Evolutionary conservation across 1,140 invertebrate species (phyloP).

Genomic region (Vanessa atalanta): DNA sequence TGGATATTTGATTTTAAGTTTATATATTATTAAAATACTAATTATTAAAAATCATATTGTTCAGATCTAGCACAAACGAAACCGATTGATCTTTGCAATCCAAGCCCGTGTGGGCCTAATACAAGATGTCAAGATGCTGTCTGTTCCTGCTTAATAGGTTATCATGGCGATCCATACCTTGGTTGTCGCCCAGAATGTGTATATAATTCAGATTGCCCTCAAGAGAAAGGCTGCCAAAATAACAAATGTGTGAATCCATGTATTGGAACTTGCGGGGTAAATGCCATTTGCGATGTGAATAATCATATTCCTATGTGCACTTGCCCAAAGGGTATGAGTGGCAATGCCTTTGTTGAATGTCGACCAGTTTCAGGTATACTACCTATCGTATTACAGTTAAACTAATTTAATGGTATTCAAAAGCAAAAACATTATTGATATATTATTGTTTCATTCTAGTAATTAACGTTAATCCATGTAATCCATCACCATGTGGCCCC

Average conservation of each 20-base stretch:
- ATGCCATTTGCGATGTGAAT: slow-evolving; percentile 88
- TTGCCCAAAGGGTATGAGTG: slow-evolving; percentile 84
- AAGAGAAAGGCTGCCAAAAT: slow-evolving; percentile 87
- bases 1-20: background rate
- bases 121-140: slow-evolving; percentile 78
- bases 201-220: slow-evolving; percentile 90
- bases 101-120: slow-evolving; percentile 83
- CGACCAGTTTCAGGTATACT: slow-evolving; percentile 68
- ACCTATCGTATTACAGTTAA: too few species aligned
- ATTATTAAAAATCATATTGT: background rate
- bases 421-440: background rate
- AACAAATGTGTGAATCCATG: slow-evolving; percentile 90
- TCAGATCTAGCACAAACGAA: slow-evolving; percentile 20
- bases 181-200: slow-evolving; percentile 92
- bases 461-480: slow-evolving; percentile 80
- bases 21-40: background rate
- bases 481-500: slow-evolving; percentile 85
- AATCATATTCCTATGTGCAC: slow-evolving; percentile 89
- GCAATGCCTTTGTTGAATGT: slow-evolving; percentile 90
- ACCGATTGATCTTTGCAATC: slow-evolving; percentile 78
- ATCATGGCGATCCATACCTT: slow-evolving; percentile 84
- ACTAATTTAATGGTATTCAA: too few species aligned
- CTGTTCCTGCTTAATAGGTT: slow-evolving; percentile 84
- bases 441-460: slow-evolving; percentile 47
- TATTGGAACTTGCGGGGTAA: slow-evolving; percentile 87